These are phyloP conservation scores for Hippopotamus amphibius DNA, from an alignment of 2,113 vertebrate species.

Conservation along the genomic window DNA sequence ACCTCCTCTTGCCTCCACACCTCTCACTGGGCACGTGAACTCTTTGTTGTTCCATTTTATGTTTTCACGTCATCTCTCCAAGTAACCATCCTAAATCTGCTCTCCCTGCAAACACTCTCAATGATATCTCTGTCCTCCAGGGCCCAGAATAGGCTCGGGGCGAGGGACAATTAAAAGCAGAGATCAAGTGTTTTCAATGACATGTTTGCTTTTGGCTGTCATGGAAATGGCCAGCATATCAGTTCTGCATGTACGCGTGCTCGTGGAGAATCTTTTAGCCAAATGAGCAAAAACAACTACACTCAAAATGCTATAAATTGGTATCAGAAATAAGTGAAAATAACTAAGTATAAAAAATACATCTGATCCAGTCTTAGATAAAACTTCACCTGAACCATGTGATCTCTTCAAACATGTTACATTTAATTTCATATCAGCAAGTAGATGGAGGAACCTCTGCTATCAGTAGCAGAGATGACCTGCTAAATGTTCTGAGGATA, in stretches of 20 bases:
- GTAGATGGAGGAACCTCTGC: background rate
- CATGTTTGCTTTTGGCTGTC: background rate
- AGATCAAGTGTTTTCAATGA: background rate
- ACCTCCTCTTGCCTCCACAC: background rate
- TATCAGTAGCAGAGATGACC: background rate
- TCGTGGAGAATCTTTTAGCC: background rate
- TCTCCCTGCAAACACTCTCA: slow-evolving; percentile 4
- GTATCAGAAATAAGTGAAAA: slow-evolving; percentile 35
- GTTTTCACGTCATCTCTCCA: slow-evolving; percentile 25
- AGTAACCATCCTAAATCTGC: background rate
- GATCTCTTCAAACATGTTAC: slow-evolving; percentile 41
- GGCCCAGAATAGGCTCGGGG: background rate
- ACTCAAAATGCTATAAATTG: background rate
- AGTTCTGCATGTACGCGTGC: background rate
- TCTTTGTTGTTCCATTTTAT: slow-evolving; percentile 54
- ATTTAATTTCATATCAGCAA: background rate
- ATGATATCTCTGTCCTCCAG: slow-evolving; percentile 32
- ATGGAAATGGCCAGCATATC: background rate
- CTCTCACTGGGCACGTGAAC: background rate
- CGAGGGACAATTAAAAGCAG: slow-evolving; percentile 47
- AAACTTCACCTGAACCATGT: background rate
- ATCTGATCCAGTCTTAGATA: background rate
- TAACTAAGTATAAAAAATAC: background rate
- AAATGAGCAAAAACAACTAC: background rate
- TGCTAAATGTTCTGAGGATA: background rate